Base-by-base conservation (phyloP, 2,797 vertebrate genomes). In the Glossophaga mutica region DNA sequence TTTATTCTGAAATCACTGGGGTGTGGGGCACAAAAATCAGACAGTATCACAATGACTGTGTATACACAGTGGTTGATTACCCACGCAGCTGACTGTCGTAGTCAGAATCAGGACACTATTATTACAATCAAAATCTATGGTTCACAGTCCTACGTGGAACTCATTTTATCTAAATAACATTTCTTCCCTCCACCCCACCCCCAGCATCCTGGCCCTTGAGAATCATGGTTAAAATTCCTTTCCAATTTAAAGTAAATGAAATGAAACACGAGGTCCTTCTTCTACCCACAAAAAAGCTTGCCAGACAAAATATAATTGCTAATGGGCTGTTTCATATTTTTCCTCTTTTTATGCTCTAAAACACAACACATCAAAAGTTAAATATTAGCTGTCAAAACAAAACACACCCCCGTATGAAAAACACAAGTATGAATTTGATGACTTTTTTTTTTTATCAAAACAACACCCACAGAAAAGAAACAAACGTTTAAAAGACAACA, bases 171-270 rank as follows among this genome's bases (percentile, higher is more conserved):
- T 97, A 97, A 97, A 95, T 68, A 96, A 62, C 79, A 94, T 96
- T 94, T 97, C 79, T 79, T 94, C 6, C 32, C 16, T 15, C 62
- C 91, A 24, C 22, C 55, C 52, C 15, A 0, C 5, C 14, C 1
- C 79, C 71, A 73, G 92, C 94, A 90, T 86, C 48, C 71, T 95
- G 78, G 93, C 39, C 93, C 97, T 97, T 94, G 95, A 97, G 92
- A 97, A 94, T 95, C 97, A 96, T 97, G 97, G 96, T 97, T 97
- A 95, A 97, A 98, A 98, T 96, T 97, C 95, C 90, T 98, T 97
- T 97, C 96, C 91, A 98, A 97, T 95, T 96, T 88, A 95, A 95
- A 95, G 92, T 97, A 97, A 98, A 97, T 95, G 95, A 97, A 98
- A 96, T 96, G 97, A 98, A 98, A 98, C 93, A 97, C 2, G 79